A percentile compares a stretch with the other conserved stretches of the same genome.
Evolutionary conservation across 2,797 vertebrate genomes (phyloP).

Genomic region (Anguilla pacifica): DNA sequence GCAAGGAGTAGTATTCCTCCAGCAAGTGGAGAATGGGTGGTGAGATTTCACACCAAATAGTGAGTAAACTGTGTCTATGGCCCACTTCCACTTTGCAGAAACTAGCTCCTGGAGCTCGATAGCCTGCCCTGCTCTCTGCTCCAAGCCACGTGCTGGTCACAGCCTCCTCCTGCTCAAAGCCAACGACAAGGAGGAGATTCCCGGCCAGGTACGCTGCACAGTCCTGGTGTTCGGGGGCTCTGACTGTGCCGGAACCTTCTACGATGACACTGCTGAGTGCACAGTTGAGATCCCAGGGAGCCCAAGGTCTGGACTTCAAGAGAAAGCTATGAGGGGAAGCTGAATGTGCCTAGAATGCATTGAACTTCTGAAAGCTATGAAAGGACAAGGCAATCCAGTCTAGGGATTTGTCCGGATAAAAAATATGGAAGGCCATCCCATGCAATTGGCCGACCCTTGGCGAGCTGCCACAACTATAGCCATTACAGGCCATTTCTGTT

Average conservation of each 20-base stretch:
- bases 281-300: constrained; percentile 58
- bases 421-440: neutral
- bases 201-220: constrained; percentile 45
- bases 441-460: neutral
- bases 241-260: constrained; percentile 78
- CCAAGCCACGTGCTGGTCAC: constrained; percentile 81
- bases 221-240: constrained; percentile 87
- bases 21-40: neutral
- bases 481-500: neutral
- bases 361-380: neutral
- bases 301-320: constrained; percentile 35
- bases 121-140: constrained; percentile 65
- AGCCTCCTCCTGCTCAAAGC: constrained; percentile 71
- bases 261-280: constrained; percentile 73
- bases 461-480: neutral
- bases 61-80: neutral
- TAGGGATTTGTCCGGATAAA: neutral
- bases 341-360: neutral
- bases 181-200: constrained; percentile 50
- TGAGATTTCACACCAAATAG: neutral
- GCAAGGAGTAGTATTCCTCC: neutral
- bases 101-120: constrained; percentile 79
- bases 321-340: constrained; percentile 9
- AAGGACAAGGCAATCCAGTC: neutral
- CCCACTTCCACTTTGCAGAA: constrained; percentile 61